Conservation (phyloP, 2,888 invertebrate species). For the Dryococelus australis region DNA sequence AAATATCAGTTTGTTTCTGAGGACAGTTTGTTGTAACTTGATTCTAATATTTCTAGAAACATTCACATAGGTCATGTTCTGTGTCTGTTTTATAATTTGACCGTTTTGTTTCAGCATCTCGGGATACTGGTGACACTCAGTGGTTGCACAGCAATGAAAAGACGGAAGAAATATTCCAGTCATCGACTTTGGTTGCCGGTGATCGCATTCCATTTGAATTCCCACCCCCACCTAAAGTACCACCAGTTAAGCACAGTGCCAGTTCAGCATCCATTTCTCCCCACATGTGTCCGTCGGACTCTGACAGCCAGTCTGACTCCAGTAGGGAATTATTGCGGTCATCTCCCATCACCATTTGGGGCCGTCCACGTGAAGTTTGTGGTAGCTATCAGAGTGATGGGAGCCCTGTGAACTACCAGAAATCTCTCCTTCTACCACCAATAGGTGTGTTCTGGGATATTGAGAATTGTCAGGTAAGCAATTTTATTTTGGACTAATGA, state of each 20-base stretch:
- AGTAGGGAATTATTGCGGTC: constrained; percentile 20
- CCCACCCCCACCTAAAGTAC: constrained; percentile 13
- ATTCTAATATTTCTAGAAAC: no score
- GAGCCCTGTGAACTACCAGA: constrained; percentile 36
- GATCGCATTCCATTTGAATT: constrained; percentile 18
- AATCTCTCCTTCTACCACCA: constrained; percentile 62
- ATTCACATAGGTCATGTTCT: no score
- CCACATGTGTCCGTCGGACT: constrained; percentile 36
- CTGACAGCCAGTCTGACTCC: constrained; percentile 41
- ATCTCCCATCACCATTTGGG: constrained; percentile 26
- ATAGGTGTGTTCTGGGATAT: constrained; percentile 94
- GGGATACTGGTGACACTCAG: background rate
- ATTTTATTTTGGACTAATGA: no score
- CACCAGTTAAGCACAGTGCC: background rate
- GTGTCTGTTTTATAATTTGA: background rate
- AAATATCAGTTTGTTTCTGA: no score
- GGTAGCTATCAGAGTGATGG: constrained; percentile 36
- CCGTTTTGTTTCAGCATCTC: background rate
- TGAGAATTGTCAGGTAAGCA: constrained; percentile 80
- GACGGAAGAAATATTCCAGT: constrained; percentile 7
- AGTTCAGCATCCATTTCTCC: constrained; percentile 32
- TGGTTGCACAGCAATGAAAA: background rate
- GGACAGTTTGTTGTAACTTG: no score
- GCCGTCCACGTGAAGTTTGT: constrained; percentile 24
- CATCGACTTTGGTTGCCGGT: background rate